Percentiles rank a stretch among this genome's conserved stretches.
phyloP scores from a whole-genome alignment of 2,888 invertebrate species.

The Entomobrya multifasciata region DNA sequence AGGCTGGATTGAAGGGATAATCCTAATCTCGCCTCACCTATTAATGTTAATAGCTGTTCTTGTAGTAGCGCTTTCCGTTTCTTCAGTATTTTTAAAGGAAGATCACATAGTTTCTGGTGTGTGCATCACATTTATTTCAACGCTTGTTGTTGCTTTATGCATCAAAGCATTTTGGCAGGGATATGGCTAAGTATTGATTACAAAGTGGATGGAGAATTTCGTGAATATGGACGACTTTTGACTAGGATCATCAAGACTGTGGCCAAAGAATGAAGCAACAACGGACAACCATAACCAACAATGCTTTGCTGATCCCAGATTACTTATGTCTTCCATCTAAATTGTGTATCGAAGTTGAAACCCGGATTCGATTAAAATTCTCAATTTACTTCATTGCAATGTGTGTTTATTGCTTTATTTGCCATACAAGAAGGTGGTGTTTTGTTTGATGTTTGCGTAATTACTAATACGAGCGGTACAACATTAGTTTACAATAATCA shows the following conservation, averaged over 20 bases:
- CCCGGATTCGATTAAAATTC: conserved; percentile 68
- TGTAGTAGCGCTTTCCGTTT: conserved; percentile 66
- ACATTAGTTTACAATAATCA: conserved; percentile 14
- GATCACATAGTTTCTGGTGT: conserved; percentile 67
- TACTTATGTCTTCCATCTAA: conserved; percentile 27
- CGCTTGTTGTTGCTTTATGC: conserved; percentile 55
- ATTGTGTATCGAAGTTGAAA: conserved; percentile 49
- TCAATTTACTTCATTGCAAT: conserved; percentile 18
- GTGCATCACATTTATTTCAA: conserved; percentile 55
- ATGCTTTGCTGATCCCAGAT: neutral
- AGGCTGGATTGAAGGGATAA: conserved; percentile 71
- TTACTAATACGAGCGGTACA: conserved; percentile 29
- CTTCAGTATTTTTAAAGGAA: conserved; percentile 70
- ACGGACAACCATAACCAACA: no score
- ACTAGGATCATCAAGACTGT: neutral
- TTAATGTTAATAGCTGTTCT: conserved; percentile 68
- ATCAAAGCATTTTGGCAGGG: conserved; percentile 68
- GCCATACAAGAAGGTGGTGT: neutral
- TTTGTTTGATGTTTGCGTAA: conserved; percentile 44
- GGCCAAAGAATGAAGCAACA: no score
- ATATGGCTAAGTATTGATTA: conserved; percentile 56
- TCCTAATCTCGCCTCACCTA: conserved; percentile 71
- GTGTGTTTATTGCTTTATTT: neutral
- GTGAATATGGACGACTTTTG: neutral
- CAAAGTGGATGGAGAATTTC: neutral